Conservation (phyloP, 2,113 vertebrate species). For the Cynopterus brachyotis region DNA sequence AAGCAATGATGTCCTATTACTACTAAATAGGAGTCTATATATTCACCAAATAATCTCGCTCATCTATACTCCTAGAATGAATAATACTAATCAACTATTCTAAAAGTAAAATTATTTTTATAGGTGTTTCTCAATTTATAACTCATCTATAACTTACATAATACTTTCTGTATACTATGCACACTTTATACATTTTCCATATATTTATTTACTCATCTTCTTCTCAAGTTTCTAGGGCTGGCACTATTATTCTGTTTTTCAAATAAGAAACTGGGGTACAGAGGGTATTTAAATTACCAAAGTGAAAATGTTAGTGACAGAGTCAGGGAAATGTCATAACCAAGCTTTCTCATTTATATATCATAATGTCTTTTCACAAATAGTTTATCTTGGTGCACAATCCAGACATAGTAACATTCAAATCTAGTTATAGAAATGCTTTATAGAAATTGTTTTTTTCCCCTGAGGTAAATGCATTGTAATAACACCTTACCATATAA, state of each 20-base stretch:
- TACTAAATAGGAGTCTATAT: background rate
- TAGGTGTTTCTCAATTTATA: background rate
- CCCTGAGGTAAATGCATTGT: background rate
- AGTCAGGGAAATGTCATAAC: conserved; percentile 45
- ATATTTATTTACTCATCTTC: background rate
- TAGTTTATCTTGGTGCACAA: conserved; percentile 21
- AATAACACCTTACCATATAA: background rate
- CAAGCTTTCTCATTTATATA: conserved; percentile 42
- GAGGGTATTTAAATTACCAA: conserved; percentile 48
- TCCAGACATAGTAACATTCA: conserved; percentile 8
- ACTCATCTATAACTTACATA: background rate
- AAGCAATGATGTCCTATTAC: background rate
- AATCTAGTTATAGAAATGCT: conserved; percentile 13
- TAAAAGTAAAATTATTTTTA: background rate
- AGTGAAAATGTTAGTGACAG: conserved; percentile 48
- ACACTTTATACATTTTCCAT: background rate
- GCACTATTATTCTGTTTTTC: background rate
- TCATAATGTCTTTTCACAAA: conserved; percentile 41
- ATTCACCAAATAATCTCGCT: background rate
- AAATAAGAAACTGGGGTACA: background rate
- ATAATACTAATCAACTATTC: background rate
- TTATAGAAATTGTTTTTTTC: conserved; percentile 25
- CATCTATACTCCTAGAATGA: background rate
- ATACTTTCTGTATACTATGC: background rate
- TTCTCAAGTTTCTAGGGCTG: background rate